Conservation (phyloP, 2,113 vertebrate genomes). For the Zosterops hypoxanthus region DNA sequence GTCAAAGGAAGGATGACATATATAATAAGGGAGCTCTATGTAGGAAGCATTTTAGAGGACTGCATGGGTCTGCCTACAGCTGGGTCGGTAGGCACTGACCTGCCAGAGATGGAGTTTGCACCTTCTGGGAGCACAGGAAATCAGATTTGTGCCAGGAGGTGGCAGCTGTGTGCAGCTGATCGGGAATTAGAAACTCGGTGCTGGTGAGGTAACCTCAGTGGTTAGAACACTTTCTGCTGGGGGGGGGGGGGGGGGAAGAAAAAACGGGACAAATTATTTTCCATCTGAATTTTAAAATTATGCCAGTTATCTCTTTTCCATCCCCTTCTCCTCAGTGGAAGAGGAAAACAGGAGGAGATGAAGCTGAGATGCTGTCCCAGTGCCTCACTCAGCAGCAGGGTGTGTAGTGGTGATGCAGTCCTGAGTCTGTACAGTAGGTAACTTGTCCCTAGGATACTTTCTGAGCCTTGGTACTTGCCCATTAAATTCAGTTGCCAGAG, state of each 20-base stretch:
- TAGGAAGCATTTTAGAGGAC: neutral
- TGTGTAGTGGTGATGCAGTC: neutral
- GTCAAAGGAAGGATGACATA: neutral
- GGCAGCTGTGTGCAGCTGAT: slow-evolving; percentile 12
- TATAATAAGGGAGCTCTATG: neutral
- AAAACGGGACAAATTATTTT: neutral
- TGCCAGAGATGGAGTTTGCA: no score
- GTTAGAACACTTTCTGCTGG: neutral
- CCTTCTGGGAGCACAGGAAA: neutral
- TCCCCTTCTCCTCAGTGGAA: neutral
- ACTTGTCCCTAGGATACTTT: neutral
- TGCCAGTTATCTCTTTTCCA: neutral
- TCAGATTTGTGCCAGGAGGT: slow-evolving; percentile 29
- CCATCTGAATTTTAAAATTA: neutral
- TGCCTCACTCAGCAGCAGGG: accelerated
- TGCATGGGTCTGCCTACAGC: neutral
- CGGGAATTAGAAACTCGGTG: accelerated
- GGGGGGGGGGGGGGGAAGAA: neutral
- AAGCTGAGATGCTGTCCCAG: neutral
- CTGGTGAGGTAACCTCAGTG: accelerated
- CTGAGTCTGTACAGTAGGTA: neutral
- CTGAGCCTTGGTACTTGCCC: neutral
- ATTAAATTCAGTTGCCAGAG: neutral
- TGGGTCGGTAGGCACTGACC: neutral
- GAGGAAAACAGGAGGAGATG: neutral